A percentile compares a stretch with the other conserved stretches of the same genome.
Evolutionary conservation across 2,888 invertebrate genomes (phyloP).

Genomic region (Crocallis elinguaria): DNA sequence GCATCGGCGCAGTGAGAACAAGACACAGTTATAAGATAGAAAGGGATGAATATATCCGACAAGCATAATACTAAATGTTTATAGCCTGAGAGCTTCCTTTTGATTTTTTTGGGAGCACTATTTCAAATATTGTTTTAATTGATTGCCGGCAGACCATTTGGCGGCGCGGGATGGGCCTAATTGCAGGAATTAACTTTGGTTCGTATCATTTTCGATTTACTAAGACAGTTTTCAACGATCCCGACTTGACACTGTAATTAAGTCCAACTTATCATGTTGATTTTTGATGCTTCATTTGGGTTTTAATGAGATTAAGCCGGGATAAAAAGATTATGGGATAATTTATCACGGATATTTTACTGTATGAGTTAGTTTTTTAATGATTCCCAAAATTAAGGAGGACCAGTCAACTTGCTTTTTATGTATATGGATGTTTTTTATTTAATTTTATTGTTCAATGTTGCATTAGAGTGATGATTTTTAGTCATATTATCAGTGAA

Average conservation of each 20-base stretch:
- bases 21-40: conserved; percentile 49
- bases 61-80: conserved; percentile 75
- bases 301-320: conserved; percentile 23
- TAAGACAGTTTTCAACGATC: conserved; percentile 52
- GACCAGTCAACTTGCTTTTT: not conserved
- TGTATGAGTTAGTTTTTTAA: conserved; percentile 1
- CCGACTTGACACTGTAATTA: conserved; percentile 64
- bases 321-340: conserved; percentile 29
- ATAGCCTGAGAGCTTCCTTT: conserved; percentile 75
- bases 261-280: conserved; percentile 62
- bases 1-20: conserved; percentile 71
- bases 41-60: conserved; percentile 42
- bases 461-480: too few relatives aligned
- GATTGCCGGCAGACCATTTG: conserved; percentile 81
- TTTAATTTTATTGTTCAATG: too few relatives aligned
- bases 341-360: conserved; percentile 4
- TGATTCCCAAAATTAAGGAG: not conserved
- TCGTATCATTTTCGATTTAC: conserved; percentile 60
- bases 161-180: conserved; percentile 64
- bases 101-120: conserved; percentile 77
- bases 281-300: conserved; percentile 49
- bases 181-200: conserved; percentile 67
- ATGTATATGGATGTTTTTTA: too few relatives aligned
- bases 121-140: conserved; percentile 85
- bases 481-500: too few relatives aligned